Evolutionary conservation across 92 coral and sea anemone genomes (phyloP).

Genomic region (Epizoanthus fatuus): DNA sequence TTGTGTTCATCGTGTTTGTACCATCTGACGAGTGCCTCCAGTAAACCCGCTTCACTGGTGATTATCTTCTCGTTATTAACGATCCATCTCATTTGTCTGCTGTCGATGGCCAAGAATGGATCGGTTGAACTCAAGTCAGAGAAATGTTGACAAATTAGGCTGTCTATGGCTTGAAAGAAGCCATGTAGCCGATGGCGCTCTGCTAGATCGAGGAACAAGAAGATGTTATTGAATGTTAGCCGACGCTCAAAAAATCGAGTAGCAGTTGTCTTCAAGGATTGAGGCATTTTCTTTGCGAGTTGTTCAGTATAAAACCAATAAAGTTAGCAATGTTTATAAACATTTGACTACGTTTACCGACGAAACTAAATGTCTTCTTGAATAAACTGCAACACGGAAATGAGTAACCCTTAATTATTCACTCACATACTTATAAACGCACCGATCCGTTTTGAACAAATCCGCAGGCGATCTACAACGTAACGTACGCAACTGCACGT

Average conservation of each 20-base stretch:
- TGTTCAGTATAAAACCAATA: not conserved
- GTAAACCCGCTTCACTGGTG: conserved; percentile 7
- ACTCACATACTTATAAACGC: no score
- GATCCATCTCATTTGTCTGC: conserved; percentile 15
- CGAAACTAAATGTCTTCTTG: no score
- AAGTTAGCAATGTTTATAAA: no score
- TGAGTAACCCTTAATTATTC: no score
- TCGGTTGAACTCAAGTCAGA: conserved; percentile 14
- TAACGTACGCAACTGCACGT: no score
- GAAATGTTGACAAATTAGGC: conserved; percentile 22
- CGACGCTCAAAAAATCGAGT: not conserved
- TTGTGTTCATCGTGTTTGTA: not conserved
- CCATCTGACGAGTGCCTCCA: conserved; percentile 16
- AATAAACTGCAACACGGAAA: no score
- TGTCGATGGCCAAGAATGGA: conserved; percentile 12
- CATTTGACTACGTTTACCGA: no score
- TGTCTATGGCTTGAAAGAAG: not conserved
- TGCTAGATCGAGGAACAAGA: not conserved
- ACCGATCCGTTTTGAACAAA: no score
- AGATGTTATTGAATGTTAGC: not conserved
- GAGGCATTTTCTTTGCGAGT: not conserved
- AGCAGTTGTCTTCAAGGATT: not conserved
- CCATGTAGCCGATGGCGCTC: not conserved
- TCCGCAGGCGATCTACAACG: no score
- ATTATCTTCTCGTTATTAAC: conserved; percentile 1